phyloP scores from a whole-genome alignment of 30 jellyfish, hydroid and myxozoan species.

The Hydractinia echinata region DNA sequence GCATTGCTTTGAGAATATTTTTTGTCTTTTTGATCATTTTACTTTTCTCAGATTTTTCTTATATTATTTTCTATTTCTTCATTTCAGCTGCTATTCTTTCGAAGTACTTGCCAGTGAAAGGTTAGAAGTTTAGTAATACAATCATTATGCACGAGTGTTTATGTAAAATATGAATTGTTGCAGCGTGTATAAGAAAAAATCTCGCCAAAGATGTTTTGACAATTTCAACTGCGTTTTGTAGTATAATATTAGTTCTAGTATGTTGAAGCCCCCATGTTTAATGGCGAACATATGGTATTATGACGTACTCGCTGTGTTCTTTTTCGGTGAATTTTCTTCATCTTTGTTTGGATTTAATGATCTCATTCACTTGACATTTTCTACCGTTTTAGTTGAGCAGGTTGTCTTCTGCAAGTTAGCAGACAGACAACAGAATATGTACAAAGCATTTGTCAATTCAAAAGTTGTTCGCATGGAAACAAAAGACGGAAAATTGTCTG shows the following conservation, averaged over 20 bases:
- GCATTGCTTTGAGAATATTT: neutral
- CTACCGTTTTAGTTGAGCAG: slow-evolving; percentile 72
- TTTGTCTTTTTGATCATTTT: neutral
- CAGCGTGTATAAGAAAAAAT: no score
- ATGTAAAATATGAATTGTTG: no score
- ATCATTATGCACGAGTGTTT: no score
- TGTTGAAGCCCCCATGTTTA: no score
- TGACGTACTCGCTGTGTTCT: no score
- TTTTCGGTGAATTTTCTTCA: no score
- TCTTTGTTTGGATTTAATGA: no score
- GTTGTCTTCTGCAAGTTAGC: slow-evolving; percentile 94
- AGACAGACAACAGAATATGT: slow-evolving; percentile 68
- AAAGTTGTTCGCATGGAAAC: slow-evolving; percentile 61
- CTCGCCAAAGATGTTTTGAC: no score
- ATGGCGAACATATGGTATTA: no score
- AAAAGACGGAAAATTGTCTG: slow-evolving; percentile 61
- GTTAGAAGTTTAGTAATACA: slow-evolving; percentile 40
- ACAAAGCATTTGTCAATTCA: slow-evolving; percentile 74
- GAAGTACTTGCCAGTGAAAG: slow-evolving; percentile 86
- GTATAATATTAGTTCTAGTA: no score
- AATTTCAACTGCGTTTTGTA: no score
- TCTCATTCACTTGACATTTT: neutral
- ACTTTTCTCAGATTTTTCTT: neutral
- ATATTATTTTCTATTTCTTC: neutral
- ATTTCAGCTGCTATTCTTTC: slow-evolving; percentile 84